Base-by-base conservation (phyloP, 2,888 invertebrate species). In the Globia sparganii region DNA sequence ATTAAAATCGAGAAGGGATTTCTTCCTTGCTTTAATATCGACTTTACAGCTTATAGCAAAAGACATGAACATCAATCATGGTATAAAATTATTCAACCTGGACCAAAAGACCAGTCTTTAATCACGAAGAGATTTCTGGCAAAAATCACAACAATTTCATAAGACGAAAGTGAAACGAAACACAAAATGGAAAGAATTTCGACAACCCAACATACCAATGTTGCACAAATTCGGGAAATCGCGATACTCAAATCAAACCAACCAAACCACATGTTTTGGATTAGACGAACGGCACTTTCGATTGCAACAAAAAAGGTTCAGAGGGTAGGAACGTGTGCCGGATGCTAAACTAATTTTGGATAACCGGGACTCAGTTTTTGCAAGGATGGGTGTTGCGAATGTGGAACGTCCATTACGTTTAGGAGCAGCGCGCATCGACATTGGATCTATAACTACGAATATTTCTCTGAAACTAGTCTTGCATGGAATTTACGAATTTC, bases 291-390 rank as follows among this genome's bases (percentile, higher is more conserved):
- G 83, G 84, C 78, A 86, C 88, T 88, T 90, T 90, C 86, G 84
- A 85, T 90, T 87, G 84, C 75, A 84, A 78, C 53, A 91, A 93
- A 92, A 90, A 86, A 78, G 66, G 64, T 75, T 85, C 91, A 90
- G 88, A 87, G 89, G 89, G 87, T 87, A 87, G 81, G 80, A 79
- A 91, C 84, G 89, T 90, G 88, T 89, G 87, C 91, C 93, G 93
- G 94, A 94, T 93, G 92, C 87, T 85, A 85, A 89, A 91, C 89
- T 91, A 92, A 93, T 93, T 93, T 89, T 84, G 85, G 87, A 86
- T 87, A 92, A 92, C 92, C 91, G 91, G 83, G 88, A 87, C 80
- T 76, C 62, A 53, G 84, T 91, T 92, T 92, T 91, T 91, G 84
- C 82, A 71, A 83, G 76, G 43, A 75, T 74, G 65, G 46, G 66